These are phyloP conservation scores for Synergus japonicus DNA, from an alignment of 2,888 invertebrate species.

Conservation along the genomic window DNA sequence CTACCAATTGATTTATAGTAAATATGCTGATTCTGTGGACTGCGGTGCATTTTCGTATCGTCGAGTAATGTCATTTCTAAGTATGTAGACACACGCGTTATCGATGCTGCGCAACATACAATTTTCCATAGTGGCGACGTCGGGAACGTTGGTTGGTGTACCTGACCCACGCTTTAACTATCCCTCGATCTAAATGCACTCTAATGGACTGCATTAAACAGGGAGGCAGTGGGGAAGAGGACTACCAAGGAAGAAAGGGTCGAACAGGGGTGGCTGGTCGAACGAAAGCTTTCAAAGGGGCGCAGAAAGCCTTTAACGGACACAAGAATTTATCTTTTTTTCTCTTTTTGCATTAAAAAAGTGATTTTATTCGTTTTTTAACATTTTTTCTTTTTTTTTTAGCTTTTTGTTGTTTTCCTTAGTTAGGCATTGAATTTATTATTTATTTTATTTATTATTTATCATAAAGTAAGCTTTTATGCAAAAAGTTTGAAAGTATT, in stretches of 20 bases:
- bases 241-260: slow-evolving; percentile 48
- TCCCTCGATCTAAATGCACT: slow-evolving; percentile 77
- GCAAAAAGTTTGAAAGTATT: too few relatives aligned
- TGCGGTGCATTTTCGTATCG: slow-evolving; percentile 54
- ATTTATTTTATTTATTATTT: too few relatives aligned
- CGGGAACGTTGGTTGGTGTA: slow-evolving; percentile 58
- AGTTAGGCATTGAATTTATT: too few relatives aligned
- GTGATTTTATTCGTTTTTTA: neutral
- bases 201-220: slow-evolving; percentile 78
- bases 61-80: slow-evolving; percentile 68
- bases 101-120: slow-evolving; percentile 64
- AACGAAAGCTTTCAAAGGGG: slow-evolving; percentile 61
- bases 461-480: too few relatives aligned
- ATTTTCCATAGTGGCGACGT: slow-evolving; percentile 67
- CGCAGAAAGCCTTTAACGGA: slow-evolving; percentile 46
- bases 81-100: slow-evolving; percentile 60
- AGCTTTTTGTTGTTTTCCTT: too few relatives aligned
- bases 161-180: slow-evolving; percentile 74
- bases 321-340: slow-evolving; percentile 47
- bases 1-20: slow-evolving; percentile 38
- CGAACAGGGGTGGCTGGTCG: slow-evolving; percentile 59
- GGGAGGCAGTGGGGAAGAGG: slow-evolving; percentile 62
- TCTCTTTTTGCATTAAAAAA: slow-evolving; percentile 15
- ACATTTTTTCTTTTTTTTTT: neutral
- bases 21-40: slow-evolving; percentile 28